phyloP scores from a whole-genome alignment of 2,113 vertebrate species.

The Thamnophis sirtalis region DNA sequence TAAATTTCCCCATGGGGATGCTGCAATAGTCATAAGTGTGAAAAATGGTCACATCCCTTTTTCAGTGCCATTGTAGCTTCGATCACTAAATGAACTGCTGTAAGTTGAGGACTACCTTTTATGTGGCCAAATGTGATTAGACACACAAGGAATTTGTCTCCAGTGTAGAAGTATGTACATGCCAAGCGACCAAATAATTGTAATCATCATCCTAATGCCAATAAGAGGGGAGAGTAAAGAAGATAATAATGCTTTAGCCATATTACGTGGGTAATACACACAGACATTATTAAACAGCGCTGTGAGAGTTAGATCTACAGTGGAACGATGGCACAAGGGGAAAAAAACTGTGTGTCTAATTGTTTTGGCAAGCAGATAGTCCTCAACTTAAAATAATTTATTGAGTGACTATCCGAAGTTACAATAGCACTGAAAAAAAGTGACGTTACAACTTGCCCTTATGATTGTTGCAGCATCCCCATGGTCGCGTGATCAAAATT shows the following conservation, averaged over 20 bases:
- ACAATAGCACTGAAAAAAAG: not conserved
- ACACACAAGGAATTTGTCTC: not conserved
- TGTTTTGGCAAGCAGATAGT: not conserved
- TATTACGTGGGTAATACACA: not conserved
- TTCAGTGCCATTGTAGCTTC: too few relatives aligned
- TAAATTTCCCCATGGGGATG: too few relatives aligned
- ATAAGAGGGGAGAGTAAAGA: not conserved
- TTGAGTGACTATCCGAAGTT: not conserved
- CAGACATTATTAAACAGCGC: not conserved
- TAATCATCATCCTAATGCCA: not conserved
- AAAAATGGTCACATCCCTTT: too few relatives aligned
- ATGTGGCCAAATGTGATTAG: not conserved
- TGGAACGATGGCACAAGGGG: not conserved
- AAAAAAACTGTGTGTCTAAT: not conserved
- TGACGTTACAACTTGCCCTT: not conserved
- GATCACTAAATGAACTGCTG: too few relatives aligned
- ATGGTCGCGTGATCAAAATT: not conserved
- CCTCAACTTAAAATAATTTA: not conserved
- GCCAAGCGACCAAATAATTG: not conserved
- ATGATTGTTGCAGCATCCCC: not conserved
- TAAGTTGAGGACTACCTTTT: not conserved
- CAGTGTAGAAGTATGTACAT: not conserved
- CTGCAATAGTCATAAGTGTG: too few relatives aligned
- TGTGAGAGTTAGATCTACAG: not conserved
- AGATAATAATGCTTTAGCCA: not conserved